Conservation (phyloP, 2,113 vertebrate species). For the Herpailurus yagouaroundi region DNA sequence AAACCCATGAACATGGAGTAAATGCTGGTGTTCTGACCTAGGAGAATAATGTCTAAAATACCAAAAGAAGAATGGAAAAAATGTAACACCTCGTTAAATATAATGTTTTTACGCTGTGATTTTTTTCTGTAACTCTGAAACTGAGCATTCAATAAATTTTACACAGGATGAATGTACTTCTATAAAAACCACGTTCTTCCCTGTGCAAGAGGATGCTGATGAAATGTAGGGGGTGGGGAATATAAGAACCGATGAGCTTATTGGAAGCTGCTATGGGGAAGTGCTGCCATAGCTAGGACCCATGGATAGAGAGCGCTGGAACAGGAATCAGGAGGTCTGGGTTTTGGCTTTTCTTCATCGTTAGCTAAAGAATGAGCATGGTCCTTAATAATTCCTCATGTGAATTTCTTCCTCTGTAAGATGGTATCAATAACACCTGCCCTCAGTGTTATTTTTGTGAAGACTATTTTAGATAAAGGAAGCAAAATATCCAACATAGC, state of each 20-base stretch:
- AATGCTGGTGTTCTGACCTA: neutral
- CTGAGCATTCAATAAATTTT: slow-evolving; percentile 26
- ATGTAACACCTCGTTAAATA: slow-evolving; percentile 23
- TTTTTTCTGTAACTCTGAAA: slow-evolving; percentile 48
- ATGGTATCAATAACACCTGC: neutral
- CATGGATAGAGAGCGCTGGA: neutral
- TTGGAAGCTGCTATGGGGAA: neutral
- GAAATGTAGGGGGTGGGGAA: neutral
- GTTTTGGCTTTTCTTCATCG: neutral
- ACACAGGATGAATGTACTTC: neutral
- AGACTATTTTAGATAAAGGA: neutral
- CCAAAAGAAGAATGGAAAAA: slow-evolving; percentile 13
- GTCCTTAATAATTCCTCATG: neutral
- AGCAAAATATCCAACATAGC: neutral
- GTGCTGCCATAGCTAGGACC: neutral
- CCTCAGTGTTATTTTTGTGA: neutral
- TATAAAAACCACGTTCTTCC: slow-evolving; percentile 33
- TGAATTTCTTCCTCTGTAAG: neutral
- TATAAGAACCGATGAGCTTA: neutral
- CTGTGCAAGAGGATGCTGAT: neutral
- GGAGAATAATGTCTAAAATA: slow-evolving; percentile 1
- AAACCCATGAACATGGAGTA: neutral
- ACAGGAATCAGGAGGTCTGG: neutral
- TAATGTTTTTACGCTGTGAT: neutral
- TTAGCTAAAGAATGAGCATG: neutral